A percentile compares a stretch with the other conserved stretches of the same genome.
Conservation (phyloP, 2,797 vertebrate species). For the Myripristis murdjan region DNA sequence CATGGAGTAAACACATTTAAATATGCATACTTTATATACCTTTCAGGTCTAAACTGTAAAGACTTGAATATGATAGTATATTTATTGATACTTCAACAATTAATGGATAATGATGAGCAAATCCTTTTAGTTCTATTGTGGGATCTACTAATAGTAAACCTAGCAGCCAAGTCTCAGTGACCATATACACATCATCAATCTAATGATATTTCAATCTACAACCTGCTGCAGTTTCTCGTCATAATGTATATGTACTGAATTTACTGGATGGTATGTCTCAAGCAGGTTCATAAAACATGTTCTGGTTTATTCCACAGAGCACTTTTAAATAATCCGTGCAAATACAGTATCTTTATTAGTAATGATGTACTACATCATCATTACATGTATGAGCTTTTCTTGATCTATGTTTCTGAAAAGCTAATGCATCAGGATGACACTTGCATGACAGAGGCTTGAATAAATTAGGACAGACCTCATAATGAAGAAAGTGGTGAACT, state of each 20-base stretch:
- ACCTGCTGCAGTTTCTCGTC: background rate
- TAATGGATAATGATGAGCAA: background rate
- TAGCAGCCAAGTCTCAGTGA: background rate
- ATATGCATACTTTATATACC: background rate
- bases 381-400: background rate
- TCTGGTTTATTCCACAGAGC: background rate
- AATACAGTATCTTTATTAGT: background rate
- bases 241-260: background rate
- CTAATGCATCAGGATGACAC: conserved; percentile 11
- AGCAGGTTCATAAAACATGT: background rate
- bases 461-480: conserved; percentile 38
- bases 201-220: background rate
- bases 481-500: conserved; percentile 16
- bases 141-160: background rate
- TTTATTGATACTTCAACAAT: background rate
- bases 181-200: too few species aligned
- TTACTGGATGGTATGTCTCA: background rate
- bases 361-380: background rate
- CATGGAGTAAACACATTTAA: background rate
- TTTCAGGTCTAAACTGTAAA: background rate
- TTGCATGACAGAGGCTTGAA: conserved; percentile 27
- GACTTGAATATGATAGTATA: background rate
- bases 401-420: background rate
- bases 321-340: too few species aligned
- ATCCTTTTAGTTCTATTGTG: background rate